phyloP scores from a whole-genome alignment of 2,888 invertebrate species.

The Brenthis daphne region DNA sequence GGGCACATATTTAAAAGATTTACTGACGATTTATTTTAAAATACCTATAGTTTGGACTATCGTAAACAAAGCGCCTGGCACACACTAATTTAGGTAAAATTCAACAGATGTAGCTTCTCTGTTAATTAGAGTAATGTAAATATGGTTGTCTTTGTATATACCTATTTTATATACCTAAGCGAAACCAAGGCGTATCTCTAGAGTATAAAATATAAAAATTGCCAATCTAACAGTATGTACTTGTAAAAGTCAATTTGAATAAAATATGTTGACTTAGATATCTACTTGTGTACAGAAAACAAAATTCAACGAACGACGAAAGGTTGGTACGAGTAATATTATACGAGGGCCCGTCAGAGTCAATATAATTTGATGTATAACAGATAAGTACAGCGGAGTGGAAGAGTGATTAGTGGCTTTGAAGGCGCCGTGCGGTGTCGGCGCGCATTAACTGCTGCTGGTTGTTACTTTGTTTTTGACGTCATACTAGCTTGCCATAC shows the following conservation, averaged over 20 bases:
- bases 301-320: constrained; percentile 10
- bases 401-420: constrained; percentile 65
- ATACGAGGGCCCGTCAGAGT: constrained; percentile 56
- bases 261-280: neutral
- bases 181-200: neutral
- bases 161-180: neutral
- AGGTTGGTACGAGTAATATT: constrained; percentile 36
- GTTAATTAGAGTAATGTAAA: too few relatives aligned
- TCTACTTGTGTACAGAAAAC: neutral
- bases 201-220: too few relatives aligned
- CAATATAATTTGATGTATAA: constrained; percentile 59
- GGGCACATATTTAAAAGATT: too few relatives aligned
- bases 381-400: constrained; percentile 65
- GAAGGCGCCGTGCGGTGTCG: constrained; percentile 46
- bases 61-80: too few relatives aligned
- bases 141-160: neutral
- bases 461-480: constrained; percentile 20
- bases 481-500: neutral
- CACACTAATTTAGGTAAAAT: too few relatives aligned
- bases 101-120: too few relatives aligned
- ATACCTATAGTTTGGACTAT: too few relatives aligned
- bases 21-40: too few relatives aligned
- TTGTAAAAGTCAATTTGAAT: neutral
- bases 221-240: too few relatives aligned
- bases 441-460: constrained; percentile 39